Percentiles rank a stretch among this genome's conserved stretches.
Evolutionary conservation across 2,888 invertebrate genomes (phyloP).

Genomic region (Prostheceraeus crozeri): DNA sequence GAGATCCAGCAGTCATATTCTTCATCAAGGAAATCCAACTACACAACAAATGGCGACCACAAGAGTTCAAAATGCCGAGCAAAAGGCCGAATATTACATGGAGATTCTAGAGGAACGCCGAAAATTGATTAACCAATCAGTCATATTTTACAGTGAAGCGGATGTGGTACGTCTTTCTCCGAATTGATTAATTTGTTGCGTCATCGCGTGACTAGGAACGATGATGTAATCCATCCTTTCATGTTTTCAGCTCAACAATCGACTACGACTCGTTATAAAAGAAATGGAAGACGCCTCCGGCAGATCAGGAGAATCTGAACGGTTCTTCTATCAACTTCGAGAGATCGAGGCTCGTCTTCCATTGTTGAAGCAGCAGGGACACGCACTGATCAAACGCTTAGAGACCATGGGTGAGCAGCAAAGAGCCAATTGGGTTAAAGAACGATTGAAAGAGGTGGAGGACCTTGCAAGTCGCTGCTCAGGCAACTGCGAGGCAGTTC

Average conservation of each 20-base stretch:
- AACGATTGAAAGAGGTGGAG: too few relatives aligned
- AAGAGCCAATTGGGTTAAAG: too few relatives aligned
- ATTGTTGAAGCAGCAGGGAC: neutral
- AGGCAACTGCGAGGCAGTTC: too few relatives aligned
- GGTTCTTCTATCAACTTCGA: neutral
- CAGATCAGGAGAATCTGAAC: constrained; percentile 3
- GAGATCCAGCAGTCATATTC: constrained; percentile 12
- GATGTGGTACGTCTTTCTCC: constrained; percentile 66
- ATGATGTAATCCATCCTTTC: too few relatives aligned
- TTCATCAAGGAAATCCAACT: constrained; percentile 20
- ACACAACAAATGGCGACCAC: too few relatives aligned
- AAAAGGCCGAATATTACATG: too few relatives aligned
- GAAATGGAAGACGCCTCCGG: constrained; percentile 18
- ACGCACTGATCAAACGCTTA: constrained; percentile 5
- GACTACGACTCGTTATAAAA: constrained; percentile 9
- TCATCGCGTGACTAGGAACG: too few relatives aligned
- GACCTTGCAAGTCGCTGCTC: too few relatives aligned
- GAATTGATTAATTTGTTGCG: constrained; percentile 24
- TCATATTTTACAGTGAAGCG: constrained; percentile 67
- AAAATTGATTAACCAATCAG: constrained; percentile 64
- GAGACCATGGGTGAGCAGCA: constrained; percentile 1
- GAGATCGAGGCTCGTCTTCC: constrained; percentile 31
- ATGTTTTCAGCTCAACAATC: too few relatives aligned
- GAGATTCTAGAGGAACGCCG: constrained; percentile 67
- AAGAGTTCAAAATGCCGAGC: too few relatives aligned